phyloP scores from a whole-genome alignment of 2,888 invertebrate species.

The Heliconius ismenius region DNA sequence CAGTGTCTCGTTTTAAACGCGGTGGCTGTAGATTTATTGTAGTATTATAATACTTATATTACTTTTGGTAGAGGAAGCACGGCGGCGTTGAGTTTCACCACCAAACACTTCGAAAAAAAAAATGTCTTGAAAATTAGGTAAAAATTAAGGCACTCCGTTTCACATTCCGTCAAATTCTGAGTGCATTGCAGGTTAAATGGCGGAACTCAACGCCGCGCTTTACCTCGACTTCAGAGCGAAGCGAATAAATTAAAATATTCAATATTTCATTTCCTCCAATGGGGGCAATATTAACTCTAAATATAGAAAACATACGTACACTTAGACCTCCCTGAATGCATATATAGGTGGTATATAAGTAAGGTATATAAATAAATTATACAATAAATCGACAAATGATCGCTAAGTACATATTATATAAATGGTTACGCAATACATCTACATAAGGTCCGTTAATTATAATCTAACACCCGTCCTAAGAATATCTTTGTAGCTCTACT shows the following conservation, averaged over 20 bases:
- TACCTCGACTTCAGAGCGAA: too few species aligned
- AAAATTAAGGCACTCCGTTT: background rate
- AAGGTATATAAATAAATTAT: slow-evolving; percentile 1
- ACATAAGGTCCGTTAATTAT: background rate
- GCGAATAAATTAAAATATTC: too few species aligned
- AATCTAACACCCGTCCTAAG: background rate
- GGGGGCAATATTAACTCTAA: background rate
- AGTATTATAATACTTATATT: too few species aligned
- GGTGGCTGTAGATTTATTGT: too few species aligned
- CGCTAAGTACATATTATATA: too few species aligned
- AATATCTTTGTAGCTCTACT: background rate
- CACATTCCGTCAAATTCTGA: too few species aligned
- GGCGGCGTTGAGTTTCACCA: background rate
- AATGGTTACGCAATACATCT: background rate
- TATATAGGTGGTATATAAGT: background rate
- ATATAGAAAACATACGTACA: background rate
- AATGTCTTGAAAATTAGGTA: background rate
- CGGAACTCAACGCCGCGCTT: too few species aligned
- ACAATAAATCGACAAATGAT: background rate
- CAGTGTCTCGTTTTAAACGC: too few species aligned
- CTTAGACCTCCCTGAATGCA: background rate
- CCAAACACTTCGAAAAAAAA: background rate
- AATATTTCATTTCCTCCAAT: too few species aligned
- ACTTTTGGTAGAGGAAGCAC: background rate
- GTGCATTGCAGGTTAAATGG: too few species aligned